These are phyloP conservation scores for Plagodis dolabraria DNA, from an alignment of 2,888 invertebrate species.

Conservation along the genomic window DNA sequence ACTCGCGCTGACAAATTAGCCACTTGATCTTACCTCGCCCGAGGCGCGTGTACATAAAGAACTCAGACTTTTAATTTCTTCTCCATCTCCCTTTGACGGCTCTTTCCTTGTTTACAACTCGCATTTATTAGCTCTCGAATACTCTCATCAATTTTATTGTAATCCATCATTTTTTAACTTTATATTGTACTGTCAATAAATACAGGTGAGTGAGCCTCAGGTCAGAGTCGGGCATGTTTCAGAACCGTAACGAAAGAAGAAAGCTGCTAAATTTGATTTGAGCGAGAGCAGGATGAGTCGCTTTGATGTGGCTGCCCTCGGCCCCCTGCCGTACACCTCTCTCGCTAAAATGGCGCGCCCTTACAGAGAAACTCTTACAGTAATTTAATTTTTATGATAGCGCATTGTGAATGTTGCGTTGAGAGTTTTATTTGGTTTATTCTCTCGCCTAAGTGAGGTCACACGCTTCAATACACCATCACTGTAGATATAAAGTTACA, in stretches of 20 bases:
- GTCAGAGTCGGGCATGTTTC: slow-evolving; percentile 56
- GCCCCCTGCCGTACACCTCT: slow-evolving; percentile 50
- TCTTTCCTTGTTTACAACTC: slow-evolving; percentile 57
- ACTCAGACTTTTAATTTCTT: slow-evolving; percentile 60
- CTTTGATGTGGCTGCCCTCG: slow-evolving; percentile 78
- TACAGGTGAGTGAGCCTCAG: slow-evolving; percentile 44
- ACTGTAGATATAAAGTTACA: too few relatives aligned
- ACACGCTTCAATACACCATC: slow-evolving; percentile 38
- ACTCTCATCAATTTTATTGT: slow-evolving; percentile 36
- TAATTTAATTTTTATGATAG: slow-evolving; percentile 84
- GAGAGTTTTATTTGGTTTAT: slow-evolving; percentile 70
- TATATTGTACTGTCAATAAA: slow-evolving; percentile 37
- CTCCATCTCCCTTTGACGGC: slow-evolving; percentile 48
- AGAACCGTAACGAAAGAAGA: slow-evolving; percentile 70
- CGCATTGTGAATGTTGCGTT: slow-evolving; percentile 76
- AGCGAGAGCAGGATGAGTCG: slow-evolving; percentile 66
- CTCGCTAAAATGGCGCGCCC: slow-evolving; percentile 76
- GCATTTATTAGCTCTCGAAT: slow-evolving; percentile 48
- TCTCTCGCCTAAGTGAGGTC: slow-evolving; percentile 53
- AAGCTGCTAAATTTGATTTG: slow-evolving; percentile 81
- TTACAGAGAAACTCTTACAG: slow-evolving; percentile 78
- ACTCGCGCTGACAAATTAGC: slow-evolving; percentile 78
- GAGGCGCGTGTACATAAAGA: slow-evolving; percentile 64
- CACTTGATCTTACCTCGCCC: slow-evolving; percentile 70
- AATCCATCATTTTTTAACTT: slow-evolving; percentile 36